Base-by-base conservation (phyloP, 2,113 vertebrate species). In the Bos indicus region DNA sequence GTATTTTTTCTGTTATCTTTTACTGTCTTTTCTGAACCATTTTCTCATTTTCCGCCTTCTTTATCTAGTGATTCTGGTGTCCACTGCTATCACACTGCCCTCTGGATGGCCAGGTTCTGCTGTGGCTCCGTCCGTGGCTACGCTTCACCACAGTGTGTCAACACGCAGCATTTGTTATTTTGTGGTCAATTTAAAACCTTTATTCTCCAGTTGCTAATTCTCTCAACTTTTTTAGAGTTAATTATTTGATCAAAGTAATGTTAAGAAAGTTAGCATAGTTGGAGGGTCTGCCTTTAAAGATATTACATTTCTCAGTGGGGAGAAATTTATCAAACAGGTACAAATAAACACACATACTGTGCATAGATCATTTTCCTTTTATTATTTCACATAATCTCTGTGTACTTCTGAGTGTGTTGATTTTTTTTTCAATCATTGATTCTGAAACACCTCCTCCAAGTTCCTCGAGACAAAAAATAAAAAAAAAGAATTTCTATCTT, bases 251-350 rank as follows among this genome's bases (percentile, higher is more conserved):
- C 17, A 28, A 95, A 56, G 36, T 74, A 54, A 48, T 62, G 62
- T 88, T 78, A 89, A 46, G 40, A 85, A 81, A 51, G 17, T 56
- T 74, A 62, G 11, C 5, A 28, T n/a, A 92, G 14, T 64, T 46
- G 6, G 30, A 84, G 13, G 9, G 7, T 12, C 40, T 71, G 19
- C 40, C 7, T 78, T 56, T 89, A 89, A 21, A 25, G 7, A 51
- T 25, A 52, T 51, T 81, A 19, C 21, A 40, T 64, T 74, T 91
- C 36, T 62, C 21, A 21, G 21, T 33, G 40, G 51, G 52, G 19
- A 91, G 52, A 82, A 74, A 62, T 54, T 52, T 95, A 11, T 28
- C n/a, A 80, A 57, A 80, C 5, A 87, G 7, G 19, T 93, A 60
- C 19, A 13, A 36, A 80, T 21, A 81, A 86, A 80, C 19, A n/a